Evolutionary conservation across 1,140 invertebrate species (phyloP).

Genomic region (Drosophila kepulauana): DNA sequence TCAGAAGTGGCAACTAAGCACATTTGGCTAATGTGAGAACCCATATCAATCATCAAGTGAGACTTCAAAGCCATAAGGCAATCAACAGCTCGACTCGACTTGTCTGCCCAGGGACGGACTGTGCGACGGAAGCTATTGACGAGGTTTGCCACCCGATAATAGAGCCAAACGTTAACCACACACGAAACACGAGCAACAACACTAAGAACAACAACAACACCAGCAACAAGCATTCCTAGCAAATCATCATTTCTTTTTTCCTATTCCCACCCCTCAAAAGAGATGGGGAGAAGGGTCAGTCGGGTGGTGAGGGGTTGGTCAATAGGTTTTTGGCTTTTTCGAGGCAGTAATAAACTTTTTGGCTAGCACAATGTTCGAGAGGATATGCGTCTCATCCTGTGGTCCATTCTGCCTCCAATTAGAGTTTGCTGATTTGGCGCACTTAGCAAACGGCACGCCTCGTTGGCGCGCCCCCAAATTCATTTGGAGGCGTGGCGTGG

Average conservation of each 20-base stretch:
- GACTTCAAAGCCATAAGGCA: constrained; percentile 43
- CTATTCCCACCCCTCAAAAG: background rate
- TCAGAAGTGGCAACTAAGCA: constrained; percentile 34
- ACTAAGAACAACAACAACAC: constrained; percentile 5
- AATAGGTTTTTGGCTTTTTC: constrained; percentile 2
- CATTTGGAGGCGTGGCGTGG: background rate
- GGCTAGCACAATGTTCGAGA: constrained; percentile 16
- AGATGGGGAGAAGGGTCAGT: background rate
- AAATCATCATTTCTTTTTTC: constrained; percentile 9
- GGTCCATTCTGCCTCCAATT: constrained; percentile 68
- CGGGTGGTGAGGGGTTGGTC: background rate
- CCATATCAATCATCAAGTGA: constrained; percentile 41
- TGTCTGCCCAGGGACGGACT: background rate
- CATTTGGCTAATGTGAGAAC: constrained; percentile 15
- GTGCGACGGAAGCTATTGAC: background rate
- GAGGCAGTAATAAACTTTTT: constrained; percentile 43
- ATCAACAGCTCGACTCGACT: constrained; percentile 34
- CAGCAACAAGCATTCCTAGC: constrained; percentile 1
- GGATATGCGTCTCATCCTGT: constrained; percentile 26
- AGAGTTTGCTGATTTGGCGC: constrained; percentile 81
- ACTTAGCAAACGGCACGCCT: constrained; percentile 70
- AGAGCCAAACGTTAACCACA: constrained; percentile 19
- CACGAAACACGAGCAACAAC: constrained; percentile 6
- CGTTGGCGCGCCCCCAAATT: constrained; percentile 25
- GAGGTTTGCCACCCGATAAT: constrained; percentile 14